Evolutionary conservation across 1,140 invertebrate species (phyloP).

Genomic region (Drosophila sulfurigaster): DNA sequence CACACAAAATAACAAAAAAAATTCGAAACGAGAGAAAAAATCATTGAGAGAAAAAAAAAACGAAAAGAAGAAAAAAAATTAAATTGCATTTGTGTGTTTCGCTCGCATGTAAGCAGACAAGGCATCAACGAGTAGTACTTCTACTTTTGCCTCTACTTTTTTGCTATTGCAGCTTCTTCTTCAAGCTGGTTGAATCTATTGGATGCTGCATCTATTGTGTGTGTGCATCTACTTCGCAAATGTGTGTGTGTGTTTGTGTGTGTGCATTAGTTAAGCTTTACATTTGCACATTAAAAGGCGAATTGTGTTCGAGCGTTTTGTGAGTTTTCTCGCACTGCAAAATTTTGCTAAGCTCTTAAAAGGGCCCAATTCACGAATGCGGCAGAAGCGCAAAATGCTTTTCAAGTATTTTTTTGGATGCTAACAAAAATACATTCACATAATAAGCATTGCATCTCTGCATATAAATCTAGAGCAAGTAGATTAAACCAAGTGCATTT

Average conservation of each 20-base stretch:
- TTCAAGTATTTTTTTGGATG: conserved; percentile 9
- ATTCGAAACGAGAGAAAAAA: conserved; percentile 17
- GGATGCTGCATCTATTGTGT: conserved; percentile 70
- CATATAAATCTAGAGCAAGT: neutral
- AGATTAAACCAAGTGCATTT: conserved; percentile 15
- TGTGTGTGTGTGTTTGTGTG: conserved; percentile 39
- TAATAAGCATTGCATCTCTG: conserved; percentile 1
- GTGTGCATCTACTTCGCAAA: conserved; percentile 55
- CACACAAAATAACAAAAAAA: conserved; percentile 40
- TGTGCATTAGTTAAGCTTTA: conserved; percentile 74
- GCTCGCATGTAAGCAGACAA: conserved; percentile 44
- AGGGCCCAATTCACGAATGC: conserved; percentile 38
- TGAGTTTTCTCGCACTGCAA: conserved; percentile 47
- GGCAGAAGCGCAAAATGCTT: neutral
- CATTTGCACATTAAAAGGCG: conserved; percentile 82
- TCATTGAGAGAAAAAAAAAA: conserved; percentile 31
- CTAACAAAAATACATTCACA: conserved; percentile 4
- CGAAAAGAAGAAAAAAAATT: conserved; percentile 63
- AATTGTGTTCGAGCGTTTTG: conserved; percentile 73
- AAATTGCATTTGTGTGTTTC: conserved; percentile 83
- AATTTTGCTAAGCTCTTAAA: conserved; percentile 70
- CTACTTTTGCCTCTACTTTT: conserved; percentile 23
- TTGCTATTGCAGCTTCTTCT: neutral
- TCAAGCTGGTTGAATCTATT: conserved; percentile 47
- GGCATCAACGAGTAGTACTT: conserved; percentile 29